phyloP scores from a whole-genome alignment of 2,113 vertebrate species.

The Dromaius novaehollandiae region DNA sequence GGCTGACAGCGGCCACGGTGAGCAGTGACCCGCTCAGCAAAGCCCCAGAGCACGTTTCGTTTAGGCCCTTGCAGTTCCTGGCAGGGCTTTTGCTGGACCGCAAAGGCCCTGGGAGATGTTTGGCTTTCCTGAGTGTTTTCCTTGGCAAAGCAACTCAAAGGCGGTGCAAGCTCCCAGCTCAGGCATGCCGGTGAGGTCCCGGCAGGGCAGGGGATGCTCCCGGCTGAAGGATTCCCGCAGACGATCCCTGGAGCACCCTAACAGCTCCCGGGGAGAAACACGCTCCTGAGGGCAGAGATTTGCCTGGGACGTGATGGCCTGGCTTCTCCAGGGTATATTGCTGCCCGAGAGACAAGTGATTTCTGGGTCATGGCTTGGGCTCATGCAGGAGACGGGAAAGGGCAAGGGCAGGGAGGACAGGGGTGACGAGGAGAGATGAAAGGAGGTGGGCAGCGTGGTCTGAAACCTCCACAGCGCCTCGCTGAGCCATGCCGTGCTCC shows the following conservation, averaged over 20 bases:
- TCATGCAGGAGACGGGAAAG: neutral
- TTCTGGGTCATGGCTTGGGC: rapidly evolving
- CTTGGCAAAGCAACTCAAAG: neutral
- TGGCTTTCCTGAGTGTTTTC: rapidly evolving
- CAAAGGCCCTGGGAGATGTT: neutral
- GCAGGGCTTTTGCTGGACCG: neutral
- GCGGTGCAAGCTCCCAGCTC: neutral
- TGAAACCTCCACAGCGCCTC: neutral
- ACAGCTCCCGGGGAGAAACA: neutral
- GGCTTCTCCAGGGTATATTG: neutral
- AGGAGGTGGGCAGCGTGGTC: neutral
- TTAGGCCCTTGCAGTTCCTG: neutral
- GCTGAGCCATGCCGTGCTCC: too few species aligned
- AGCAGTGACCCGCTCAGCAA: neutral
- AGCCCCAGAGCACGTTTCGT: neutral
- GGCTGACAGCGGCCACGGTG: too few species aligned
- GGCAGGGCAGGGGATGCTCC: rapidly evolving
- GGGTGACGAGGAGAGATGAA: rapidly evolving
- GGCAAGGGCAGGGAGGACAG: neutral
- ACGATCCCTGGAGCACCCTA: rapidly evolving
- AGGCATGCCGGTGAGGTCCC: rapidly evolving
- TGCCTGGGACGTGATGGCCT: neutral
- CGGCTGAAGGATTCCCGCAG: rapidly evolving
- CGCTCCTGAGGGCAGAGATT: neutral
- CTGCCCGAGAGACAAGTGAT: rapidly evolving